Percentiles rank a stretch among this genome's conserved stretches.
Conservation (phyloP, 2,113 vertebrate species). For the Podocnemis expansa region DNA sequence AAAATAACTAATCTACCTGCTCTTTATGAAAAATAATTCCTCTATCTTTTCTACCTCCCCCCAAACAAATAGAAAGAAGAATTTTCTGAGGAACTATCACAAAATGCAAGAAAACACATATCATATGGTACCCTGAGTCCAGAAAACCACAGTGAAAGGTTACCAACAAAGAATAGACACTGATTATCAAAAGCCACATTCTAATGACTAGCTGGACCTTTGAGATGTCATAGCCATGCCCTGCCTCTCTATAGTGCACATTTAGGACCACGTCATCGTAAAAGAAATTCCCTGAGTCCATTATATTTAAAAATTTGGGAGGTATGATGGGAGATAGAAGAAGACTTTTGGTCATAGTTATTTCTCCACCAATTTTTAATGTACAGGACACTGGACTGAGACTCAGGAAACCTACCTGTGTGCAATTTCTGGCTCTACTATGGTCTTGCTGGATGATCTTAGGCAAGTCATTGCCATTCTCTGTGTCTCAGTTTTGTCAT, state of each 20-base stretch:
- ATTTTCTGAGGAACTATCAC: neutral
- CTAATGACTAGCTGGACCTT: neutral
- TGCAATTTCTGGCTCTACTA: neutral
- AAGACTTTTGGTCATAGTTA: neutral
- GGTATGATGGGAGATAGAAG: neutral
- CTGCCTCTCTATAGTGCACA: rapidly evolving
- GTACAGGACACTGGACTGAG: neutral
- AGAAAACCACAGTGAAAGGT: neutral
- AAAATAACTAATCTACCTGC: too few species aligned
- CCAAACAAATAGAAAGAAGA: neutral
- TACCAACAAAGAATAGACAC: neutral
- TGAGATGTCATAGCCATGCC: neutral
- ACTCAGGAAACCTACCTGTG: neutral
- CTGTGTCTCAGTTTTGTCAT: neutral
- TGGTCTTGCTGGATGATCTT: neutral
- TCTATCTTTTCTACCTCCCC: neutral
- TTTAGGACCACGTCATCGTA: neutral
- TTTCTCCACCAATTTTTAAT: neutral
- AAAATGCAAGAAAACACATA: neutral
- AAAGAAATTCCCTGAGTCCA: neutral
- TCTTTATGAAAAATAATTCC: neutral
- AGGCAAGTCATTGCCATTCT: neutral
- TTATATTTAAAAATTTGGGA: neutral
- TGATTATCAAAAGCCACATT: neutral
- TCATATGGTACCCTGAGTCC: neutral